phyloP scores from a whole-genome alignment of 2,797 vertebrate species.

The Malacoctenus gilli region DNA sequence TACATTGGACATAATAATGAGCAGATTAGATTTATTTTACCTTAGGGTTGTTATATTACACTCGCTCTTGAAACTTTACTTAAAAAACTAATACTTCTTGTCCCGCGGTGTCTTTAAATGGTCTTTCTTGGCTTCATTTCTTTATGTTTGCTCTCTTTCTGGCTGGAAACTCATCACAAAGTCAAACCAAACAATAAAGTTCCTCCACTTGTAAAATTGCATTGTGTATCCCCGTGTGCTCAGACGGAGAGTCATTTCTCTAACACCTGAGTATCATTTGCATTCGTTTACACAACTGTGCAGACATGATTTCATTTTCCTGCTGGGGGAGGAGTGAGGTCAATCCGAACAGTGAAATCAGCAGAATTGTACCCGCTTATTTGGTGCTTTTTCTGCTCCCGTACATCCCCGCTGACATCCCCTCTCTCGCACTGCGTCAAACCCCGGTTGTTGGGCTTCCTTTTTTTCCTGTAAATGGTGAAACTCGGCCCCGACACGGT shows the following conservation, averaged over 20 bases:
- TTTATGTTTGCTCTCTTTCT: background rate
- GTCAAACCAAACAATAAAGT: no score
- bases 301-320: conserved; percentile 33
- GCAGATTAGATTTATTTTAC: conserved; percentile 46
- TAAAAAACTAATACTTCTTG: no score
- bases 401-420: conserved; percentile 26
- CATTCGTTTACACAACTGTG: conserved; percentile 54
- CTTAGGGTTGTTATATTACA: no score
- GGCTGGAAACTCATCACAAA: background rate
- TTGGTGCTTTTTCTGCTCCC: conserved; percentile 39
- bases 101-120: conserved; percentile 3
- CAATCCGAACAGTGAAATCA: conserved; percentile 51
- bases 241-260: conserved; percentile 12
- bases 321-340: conserved; percentile 25
- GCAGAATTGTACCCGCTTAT: conserved; percentile 58
- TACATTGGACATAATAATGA: conserved; percentile 50
- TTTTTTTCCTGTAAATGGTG: conserved; percentile 74
- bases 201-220: background rate
- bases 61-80: no score
- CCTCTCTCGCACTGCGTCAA: conserved; percentile 56
- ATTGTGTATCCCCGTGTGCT: background rate
- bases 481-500: conserved; percentile 65
- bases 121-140: background rate
- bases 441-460: background rate
- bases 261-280: conserved; percentile 37